Evolutionary conservation across 2,888 invertebrate genomes (phyloP).

Genomic region (Crematogaster levior): DNA sequence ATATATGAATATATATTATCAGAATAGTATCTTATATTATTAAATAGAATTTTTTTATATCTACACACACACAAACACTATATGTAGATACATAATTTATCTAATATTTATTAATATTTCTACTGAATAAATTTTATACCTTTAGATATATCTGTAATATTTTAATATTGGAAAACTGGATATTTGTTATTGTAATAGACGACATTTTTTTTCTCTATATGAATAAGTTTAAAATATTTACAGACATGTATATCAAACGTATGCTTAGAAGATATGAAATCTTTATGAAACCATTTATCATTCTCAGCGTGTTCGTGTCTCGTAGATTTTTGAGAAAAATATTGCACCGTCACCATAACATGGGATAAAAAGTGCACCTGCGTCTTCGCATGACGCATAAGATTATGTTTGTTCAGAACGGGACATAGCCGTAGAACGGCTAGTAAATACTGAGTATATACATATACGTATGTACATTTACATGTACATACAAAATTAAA

Average conservation of each 20-base stretch:
- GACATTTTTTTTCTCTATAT: background rate
- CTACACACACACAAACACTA: background rate
- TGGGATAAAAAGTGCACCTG: conserved; percentile 36
- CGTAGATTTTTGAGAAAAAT: conserved; percentile 31
- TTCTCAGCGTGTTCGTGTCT: background rate
- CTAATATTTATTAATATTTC: too few relatives aligned
- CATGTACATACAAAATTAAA: too few relatives aligned
- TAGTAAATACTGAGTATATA: conserved; percentile 17
- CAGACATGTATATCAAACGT: background rate
- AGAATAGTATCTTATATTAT: background rate
- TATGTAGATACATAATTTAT: background rate
- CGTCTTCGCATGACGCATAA: conserved; percentile 30
- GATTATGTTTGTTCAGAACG: conserved; percentile 17
- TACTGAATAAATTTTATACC: background rate
- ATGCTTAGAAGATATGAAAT: conserved; percentile 15
- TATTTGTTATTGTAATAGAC: conserved; percentile 14
- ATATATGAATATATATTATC: too few relatives aligned
- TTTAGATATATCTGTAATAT: background rate
- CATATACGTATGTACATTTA: background rate
- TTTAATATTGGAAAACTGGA: background rate
- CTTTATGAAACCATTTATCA: conserved; percentile 33
- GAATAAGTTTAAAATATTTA: conserved; percentile 19
- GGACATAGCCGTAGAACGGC: background rate
- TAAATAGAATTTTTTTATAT: background rate
- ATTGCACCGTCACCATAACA: conserved; percentile 23